Evolutionary conservation across 2,888 invertebrate species (phyloP).

Genomic region (Oxycera nigricornis): DNA sequence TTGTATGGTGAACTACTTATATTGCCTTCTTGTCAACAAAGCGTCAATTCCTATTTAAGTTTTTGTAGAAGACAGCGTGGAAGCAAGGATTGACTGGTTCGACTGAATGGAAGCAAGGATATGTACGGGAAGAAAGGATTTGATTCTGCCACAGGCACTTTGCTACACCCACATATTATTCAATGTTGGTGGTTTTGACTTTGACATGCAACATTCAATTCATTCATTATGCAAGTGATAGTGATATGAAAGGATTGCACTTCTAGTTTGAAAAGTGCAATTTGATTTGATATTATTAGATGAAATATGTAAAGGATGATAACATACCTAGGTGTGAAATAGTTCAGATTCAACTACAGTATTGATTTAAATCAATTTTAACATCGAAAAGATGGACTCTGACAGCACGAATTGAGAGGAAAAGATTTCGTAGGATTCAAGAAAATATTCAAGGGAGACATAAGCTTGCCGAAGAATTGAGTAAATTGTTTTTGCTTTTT

Average conservation of each 20-base stretch:
- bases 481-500: no score
- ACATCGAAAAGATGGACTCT: no score
- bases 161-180: neutral
- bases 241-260: slow-evolving; percentile 4
- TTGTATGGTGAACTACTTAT: slow-evolving; percentile 5
- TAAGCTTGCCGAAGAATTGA: no score
- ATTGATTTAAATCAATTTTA: no score
- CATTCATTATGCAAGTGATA: slow-evolving; percentile 20
- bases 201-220: slow-evolving; percentile 30
- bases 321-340: no score
- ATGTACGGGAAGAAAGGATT: neutral
- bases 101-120: neutral
- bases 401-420: no score
- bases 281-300: no score
- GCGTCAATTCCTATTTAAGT: neutral
- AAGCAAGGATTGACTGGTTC: neutral
- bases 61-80: neutral
- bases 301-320: no score
- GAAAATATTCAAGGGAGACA: no score
- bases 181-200: slow-evolving; percentile 12
- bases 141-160: neutral
- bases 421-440: no score
- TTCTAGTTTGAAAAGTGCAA: no score
- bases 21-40: neutral
- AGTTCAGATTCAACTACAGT: no score